phyloP scores from a whole-genome alignment of 2,888 invertebrate species.

The Perizoma flavofasciatum region DNA sequence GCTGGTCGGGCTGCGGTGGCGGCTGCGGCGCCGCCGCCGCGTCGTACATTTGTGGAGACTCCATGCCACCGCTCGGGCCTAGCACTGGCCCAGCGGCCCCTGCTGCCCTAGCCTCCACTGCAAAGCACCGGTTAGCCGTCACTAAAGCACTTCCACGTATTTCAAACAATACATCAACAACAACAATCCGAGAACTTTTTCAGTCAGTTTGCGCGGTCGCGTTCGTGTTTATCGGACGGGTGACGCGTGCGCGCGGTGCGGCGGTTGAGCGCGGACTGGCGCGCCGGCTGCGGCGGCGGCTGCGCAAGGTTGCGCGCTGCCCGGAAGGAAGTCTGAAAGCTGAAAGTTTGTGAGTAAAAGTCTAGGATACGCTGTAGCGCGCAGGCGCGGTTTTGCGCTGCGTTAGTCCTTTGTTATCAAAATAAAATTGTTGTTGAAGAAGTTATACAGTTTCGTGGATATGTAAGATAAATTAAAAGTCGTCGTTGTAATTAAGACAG shows the following conservation, averaged over 20 bases:
- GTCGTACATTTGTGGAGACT: constrained; percentile 95
- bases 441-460: too few species aligned
- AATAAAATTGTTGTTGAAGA: too few species aligned
- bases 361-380: constrained; percentile 45
- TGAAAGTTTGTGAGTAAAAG: constrained; percentile 76
- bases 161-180: constrained; percentile 13
- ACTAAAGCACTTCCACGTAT: constrained; percentile 72
- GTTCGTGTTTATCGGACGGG: constrained; percentile 46
- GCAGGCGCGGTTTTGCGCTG: not conserved
- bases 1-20: constrained; percentile 83
- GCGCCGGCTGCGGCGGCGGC: constrained; percentile 52
- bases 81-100: constrained; percentile 76
- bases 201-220: constrained; percentile 46
- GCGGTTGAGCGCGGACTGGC: constrained; percentile 71
- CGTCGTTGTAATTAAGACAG: too few species aligned
- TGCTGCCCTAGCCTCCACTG: constrained; percentile 78
- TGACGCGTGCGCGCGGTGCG: constrained; percentile 65
- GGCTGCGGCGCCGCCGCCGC: constrained; percentile 85
- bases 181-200: constrained; percentile 38
- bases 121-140: constrained; percentile 77
- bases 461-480: too few species aligned
- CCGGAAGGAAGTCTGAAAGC: constrained; percentile 79
- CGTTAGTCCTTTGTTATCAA: too few species aligned
- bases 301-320: constrained; percentile 57
- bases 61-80: constrained; percentile 86